phyloP scores from a whole-genome alignment of 2,888 invertebrate species.

The Dyspetes luteomarginatus region DNA sequence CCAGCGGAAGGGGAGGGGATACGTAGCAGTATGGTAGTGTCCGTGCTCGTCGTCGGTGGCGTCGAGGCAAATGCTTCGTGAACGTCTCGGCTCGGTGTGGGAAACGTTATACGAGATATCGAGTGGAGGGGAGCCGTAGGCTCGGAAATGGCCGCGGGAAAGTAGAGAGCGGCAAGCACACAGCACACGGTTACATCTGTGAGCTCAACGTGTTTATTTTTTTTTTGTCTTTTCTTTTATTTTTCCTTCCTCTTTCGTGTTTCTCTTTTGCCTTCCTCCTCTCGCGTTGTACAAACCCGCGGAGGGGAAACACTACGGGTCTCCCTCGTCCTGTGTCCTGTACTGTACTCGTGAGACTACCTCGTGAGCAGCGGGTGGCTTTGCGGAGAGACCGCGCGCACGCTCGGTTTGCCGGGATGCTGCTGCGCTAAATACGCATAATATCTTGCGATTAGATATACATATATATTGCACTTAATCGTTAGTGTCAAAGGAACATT shows the following conservation, averaged over 20 bases:
- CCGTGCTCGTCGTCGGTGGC: conserved; percentile 79
- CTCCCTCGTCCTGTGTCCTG: conserved; percentile 25
- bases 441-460: no score
- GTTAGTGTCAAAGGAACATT: no score
- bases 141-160: conserved; percentile 83
- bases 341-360: conserved; percentile 39
- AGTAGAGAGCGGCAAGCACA: conserved; percentile 79
- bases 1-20: conserved; percentile 71
- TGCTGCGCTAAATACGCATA: no score
- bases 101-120: conserved; percentile 82
- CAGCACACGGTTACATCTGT: conserved; percentile 63
- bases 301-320: neutral
- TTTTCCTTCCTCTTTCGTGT: conserved; percentile 24
- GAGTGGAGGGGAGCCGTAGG: conserved; percentile 84
- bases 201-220: conserved; percentile 38
- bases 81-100: conserved; percentile 50
- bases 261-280: conserved; percentile 42
- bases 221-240: conserved; percentile 20
- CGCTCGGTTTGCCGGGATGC: conserved; percentile 54
- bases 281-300: neutral
- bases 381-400: conserved; percentile 36
- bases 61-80: conserved; percentile 48
- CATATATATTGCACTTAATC: no score
- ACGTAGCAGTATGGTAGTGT: conserved; percentile 80
- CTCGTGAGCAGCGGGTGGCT: conserved; percentile 56